phyloP scores from a whole-genome alignment of 2,113 vertebrate species.

The Halichoeres trimaculatus region DNA sequence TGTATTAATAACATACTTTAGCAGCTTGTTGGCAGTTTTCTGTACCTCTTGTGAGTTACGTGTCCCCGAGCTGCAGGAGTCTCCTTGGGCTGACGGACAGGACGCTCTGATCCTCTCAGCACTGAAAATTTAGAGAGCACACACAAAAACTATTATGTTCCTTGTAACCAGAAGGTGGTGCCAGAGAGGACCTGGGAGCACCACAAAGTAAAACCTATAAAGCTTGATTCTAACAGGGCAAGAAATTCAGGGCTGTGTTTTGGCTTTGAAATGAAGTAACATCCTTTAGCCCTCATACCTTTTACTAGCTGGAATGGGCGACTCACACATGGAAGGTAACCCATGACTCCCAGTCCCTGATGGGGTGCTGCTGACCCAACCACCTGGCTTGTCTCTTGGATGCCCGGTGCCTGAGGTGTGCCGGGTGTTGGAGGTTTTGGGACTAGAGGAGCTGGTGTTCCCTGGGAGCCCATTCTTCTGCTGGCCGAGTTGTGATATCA shows the following conservation, averaged over 20 bases:
- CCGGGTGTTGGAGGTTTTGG: conserved; percentile 54
- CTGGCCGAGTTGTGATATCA: conserved; percentile 81
- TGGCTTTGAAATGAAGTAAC: not conserved
- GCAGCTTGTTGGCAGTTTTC: not conserved
- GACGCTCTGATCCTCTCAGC: conserved; percentile 50
- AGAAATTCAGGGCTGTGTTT: not conserved
- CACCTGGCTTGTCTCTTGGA: conserved; percentile 65
- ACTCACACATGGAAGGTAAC: conserved; percentile 87
- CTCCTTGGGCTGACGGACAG: conserved; percentile 43
- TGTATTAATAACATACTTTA: not conserved
- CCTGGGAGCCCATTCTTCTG: conserved; percentile 84
- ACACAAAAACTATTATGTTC: not conserved
- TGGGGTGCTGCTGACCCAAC: conserved; percentile 89
- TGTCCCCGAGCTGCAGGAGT: conserved; percentile 43
- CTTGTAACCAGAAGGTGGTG: not conserved
- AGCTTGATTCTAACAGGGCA: not conserved
- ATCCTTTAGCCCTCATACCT: conserved; percentile 77
- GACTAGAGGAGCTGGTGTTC: conserved; percentile 51
- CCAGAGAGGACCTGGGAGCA: not conserved
- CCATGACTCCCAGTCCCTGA: conserved; percentile 77
- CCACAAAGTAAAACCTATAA: not conserved
- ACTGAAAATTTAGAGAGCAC: conserved; percentile 11
- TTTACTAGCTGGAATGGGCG: conserved; percentile 84
- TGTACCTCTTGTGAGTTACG: conserved; percentile 64
- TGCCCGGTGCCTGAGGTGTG: conserved; percentile 72